These are phyloP conservation scores for Ammodytes dubius DNA, from an alignment of 2,113 vertebrate genomes.

Conservation along the genomic window DNA sequence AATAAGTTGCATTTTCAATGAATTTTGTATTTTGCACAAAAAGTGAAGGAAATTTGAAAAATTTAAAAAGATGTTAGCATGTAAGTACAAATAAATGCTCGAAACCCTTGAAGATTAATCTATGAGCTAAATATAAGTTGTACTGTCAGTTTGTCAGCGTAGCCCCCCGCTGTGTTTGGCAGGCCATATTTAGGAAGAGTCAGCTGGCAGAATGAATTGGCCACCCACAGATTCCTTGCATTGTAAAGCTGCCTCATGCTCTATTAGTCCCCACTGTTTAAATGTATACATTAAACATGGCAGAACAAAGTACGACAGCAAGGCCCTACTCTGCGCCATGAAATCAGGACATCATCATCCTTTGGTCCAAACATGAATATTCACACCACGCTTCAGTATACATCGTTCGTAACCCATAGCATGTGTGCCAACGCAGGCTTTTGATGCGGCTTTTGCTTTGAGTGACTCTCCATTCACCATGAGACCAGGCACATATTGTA, in stretches of 20 bases:
- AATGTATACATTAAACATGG: slow-evolving; percentile 79
- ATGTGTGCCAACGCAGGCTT: slow-evolving; percentile 52
- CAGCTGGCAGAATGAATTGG: slow-evolving; percentile 67
- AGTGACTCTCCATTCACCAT: slow-evolving; percentile 61
- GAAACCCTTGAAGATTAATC: slow-evolving; percentile 8
- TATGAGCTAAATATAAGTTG: slow-evolving; percentile 41
- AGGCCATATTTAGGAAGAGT: slow-evolving; percentile 69
- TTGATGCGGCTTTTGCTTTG: slow-evolving; percentile 58
- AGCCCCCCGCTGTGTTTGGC: slow-evolving; percentile 66
- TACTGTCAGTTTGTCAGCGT: slow-evolving; percentile 39
- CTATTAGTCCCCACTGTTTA: slow-evolving; percentile 77
- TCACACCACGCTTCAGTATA: slow-evolving; percentile 61
- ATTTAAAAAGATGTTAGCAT: neutral
- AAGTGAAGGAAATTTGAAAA: neutral
- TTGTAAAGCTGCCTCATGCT: slow-evolving; percentile 82
- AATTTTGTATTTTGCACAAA: neutral
- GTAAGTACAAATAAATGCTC: neutral
- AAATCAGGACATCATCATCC: slow-evolving; percentile 71
- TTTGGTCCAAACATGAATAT: slow-evolving; percentile 67
- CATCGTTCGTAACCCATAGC: slow-evolving; percentile 46
- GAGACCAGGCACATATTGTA: slow-evolving; percentile 69
- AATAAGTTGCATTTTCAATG: neutral
- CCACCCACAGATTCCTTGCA: slow-evolving; percentile 74
- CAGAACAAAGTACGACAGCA: slow-evolving; percentile 65
- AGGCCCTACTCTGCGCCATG: slow-evolving; percentile 66